Percentiles rank a stretch among this genome's conserved stretches.
Conservation (phyloP, 2,797 vertebrate genomes). For the Euphonia xanthogaster region DNA sequence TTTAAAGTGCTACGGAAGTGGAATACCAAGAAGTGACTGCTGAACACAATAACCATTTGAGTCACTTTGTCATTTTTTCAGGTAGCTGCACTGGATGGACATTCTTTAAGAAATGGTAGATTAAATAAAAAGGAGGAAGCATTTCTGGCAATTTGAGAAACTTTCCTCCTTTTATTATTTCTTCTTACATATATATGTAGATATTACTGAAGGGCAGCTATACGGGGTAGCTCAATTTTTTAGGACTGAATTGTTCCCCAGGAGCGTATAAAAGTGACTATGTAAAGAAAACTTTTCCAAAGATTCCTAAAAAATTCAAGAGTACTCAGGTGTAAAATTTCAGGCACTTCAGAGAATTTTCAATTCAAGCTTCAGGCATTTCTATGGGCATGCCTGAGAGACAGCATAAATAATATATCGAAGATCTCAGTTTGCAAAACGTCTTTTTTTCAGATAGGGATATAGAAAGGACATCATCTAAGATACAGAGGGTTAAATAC, state of each 20-base stretch:
- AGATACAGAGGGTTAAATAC: not conserved
- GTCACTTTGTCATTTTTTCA: not conserved
- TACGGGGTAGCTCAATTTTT: not conserved
- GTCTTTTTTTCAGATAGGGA: not conserved
- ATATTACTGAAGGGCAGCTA: not conserved
- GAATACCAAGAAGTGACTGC: not conserved
- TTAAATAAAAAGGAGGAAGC: not conserved
- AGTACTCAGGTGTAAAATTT: not conserved
- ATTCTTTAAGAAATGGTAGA: not conserved
- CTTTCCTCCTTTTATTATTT: not conserved
- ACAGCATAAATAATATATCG: not conserved
- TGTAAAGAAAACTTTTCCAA: not conserved
- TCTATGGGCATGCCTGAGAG: not conserved
- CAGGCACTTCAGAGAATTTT: not conserved
- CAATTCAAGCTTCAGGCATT: not conserved
- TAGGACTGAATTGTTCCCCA: not conserved
- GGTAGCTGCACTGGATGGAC: no score
- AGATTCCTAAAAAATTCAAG: not conserved
- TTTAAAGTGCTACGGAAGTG: not conserved
- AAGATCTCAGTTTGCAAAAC: not conserved
- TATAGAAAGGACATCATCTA: no score
- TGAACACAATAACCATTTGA: fast-evolving
- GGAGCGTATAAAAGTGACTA: not conserved
- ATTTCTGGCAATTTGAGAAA: not conserved
- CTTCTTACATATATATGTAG: not conserved